Evolutionary conservation across 2,888 invertebrate genomes (phyloP), one percentile per base, ranked within the genome.

Genomic region (Eulithis testata): DNA sequence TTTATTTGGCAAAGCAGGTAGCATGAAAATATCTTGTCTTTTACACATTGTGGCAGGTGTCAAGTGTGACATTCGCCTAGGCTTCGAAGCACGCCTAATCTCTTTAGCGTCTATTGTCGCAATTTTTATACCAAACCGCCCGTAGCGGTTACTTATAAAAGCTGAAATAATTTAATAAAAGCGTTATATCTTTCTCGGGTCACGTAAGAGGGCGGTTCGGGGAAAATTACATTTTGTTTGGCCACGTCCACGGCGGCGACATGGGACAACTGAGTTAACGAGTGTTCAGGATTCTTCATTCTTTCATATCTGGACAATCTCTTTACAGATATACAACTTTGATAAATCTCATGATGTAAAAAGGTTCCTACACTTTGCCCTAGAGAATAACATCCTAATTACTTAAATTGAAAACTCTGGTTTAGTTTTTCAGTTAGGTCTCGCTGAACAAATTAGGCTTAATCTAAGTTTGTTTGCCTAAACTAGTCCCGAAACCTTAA

Each of bases 181-280:
- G 82, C 89, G 87, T 90, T 90, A 89, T 90, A 91, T 91, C 89
- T 90, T 89, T 82, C 85, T 83, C 83, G 89, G 90, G 91, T 92
- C 92, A 92, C 92, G 92, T 91, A 91, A 90, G 88, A 87, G 89
- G 84, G 81, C 84, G 88, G 89, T 89, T 87, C 84, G 87, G 89
- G 81, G 86, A 87, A 91, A 91, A 91, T 92, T 91, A 92, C 89
- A 91, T 92, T 92, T 90, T 91, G 91, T 90, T 91, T 89, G 86
- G 87, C 88, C 89, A 89, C 90, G 90, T 88, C 81, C 86, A 79
- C 79, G 76, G 72, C 75, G 80, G 80, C 84, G 88, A 87, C 89
- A 84, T 81, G 87, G 90, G 91, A 90, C 90, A 90, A 91, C 91
- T 87, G 82, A 85, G 86, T 91, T 92, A 91, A 86, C 88, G 88